Conservation (phyloP, 1,140 invertebrate species). For the Brachionus calyciflorus region DNA sequence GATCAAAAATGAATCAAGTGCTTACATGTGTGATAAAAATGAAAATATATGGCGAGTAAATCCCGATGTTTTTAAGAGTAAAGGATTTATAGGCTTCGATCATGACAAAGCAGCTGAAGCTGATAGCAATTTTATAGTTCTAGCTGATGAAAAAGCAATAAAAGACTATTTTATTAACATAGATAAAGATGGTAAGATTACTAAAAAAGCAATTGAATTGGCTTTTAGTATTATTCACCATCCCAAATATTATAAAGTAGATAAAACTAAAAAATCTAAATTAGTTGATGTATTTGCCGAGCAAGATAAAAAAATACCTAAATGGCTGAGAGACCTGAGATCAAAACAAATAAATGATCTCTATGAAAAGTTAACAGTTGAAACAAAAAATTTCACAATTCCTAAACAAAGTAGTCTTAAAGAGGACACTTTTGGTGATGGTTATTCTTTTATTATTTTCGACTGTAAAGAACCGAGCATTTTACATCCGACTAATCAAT, state of each 20-base stretch:
- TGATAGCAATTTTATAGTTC: conserved; percentile 28
- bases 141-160: conserved; percentile 32
- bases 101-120: conserved; percentile 28
- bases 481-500: neutral
- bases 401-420: neutral
- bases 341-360: neutral
- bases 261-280: conserved; percentile 7
- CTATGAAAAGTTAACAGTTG: neutral
- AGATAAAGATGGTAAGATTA: neutral
- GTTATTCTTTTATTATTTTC: conserved; percentile 36
- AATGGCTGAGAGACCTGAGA: conserved; percentile 7
- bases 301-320: conserved; percentile 20
- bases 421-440: conserved; percentile 30
- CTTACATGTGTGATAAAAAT: conserved; percentile 36
- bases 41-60: conserved; percentile 40
- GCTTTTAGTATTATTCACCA: conserved; percentile 16
- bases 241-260: conserved; percentile 17
- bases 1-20: conserved; percentile 10
- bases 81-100: conserved; percentile 23
- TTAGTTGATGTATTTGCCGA: conserved; percentile 13
- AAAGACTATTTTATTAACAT: conserved; percentile 13
- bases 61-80: conserved; percentile 16
- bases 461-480: neutral
- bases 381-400: neutral
- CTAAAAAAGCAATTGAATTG: conserved; percentile 13